These are phyloP conservation scores for Regulus satrapa DNA, from an alignment of 2,113 vertebrate species.

Conservation along the genomic window DNA sequence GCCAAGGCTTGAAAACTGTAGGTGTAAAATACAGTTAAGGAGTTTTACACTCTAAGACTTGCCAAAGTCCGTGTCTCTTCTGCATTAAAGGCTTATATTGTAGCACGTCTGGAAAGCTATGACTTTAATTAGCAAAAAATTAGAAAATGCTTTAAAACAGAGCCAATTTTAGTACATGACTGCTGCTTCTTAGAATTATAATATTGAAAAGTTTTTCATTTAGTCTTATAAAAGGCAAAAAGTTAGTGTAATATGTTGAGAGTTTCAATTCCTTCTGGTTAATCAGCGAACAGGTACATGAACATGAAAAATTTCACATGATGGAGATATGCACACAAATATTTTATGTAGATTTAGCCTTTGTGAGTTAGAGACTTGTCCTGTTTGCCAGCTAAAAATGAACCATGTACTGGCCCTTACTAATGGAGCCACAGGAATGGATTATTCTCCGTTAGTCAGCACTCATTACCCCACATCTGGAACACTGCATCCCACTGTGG, in stretches of 20 bases:
- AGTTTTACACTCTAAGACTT: background rate
- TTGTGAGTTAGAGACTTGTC: background rate
- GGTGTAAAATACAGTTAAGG: slow-evolving; percentile 41
- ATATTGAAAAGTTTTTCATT: background rate
- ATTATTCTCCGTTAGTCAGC: background rate
- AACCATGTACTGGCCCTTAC: fast-evolving
- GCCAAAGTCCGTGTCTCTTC: background rate
- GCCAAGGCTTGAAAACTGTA: slow-evolving; percentile 29
- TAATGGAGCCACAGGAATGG: background rate
- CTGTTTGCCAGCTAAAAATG: background rate
- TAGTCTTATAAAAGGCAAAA: background rate
- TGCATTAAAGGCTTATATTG: background rate
- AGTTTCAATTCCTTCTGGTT: background rate
- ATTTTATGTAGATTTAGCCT: background rate
- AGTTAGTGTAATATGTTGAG: background rate
- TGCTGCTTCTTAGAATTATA: background rate
- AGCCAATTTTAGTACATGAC: background rate
- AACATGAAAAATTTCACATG: background rate
- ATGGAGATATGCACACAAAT: background rate
- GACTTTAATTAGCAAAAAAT: background rate
- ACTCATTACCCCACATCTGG: background rate
- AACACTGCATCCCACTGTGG: background rate
- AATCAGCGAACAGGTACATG: background rate
- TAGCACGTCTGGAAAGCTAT: background rate
- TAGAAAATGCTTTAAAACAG: background rate